Base-by-base conservation (phyloP, 2,888 invertebrate genomes). In the Spilosoma lubricipeda region DNA sequence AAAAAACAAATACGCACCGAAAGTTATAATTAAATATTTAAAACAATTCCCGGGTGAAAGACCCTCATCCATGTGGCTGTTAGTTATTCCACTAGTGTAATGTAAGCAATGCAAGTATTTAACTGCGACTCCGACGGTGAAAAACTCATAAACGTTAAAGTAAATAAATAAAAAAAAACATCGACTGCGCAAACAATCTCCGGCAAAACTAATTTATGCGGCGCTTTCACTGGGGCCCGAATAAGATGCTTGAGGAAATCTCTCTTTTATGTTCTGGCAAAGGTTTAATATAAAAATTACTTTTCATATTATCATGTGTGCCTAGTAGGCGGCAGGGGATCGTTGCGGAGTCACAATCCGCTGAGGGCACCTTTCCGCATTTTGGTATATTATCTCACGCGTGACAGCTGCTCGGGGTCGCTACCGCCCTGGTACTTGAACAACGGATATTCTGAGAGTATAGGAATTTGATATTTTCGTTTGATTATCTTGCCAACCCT, bases 261-360 rank as follows among this genome's bases (percentile, higher is more conserved):
- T 91, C 91, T 92, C 94, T 94, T 94, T 94, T 93, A 93, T 94
- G 93, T 94, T 94, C 93, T 90, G 90, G 88, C 90, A 93, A 91
- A 92, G 93, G 92, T 95, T 95, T 94, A 94, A 94, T 94, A 94
- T 92, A 93, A 93, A 94, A 95, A 95, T 95, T 95, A 95, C 93
- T 93, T 94, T 94, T 90, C 86, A 88, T 91, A 93, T 94, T 93
- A 94, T 93, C 93, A 91, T 94, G 92, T 92, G 92, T 92, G 93
- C 91, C 86, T 92, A 89, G 91, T 91, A 89, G 87, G 86, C 80
- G 88, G 80, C 80, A 76, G 80, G 91, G 91, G 91, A 91, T 91
- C 87, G 87, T 87, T 84, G 84, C 82, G 80, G 84, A 90, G 88
- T 90, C 89, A 86, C 90, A 89, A 90, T 89, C 86, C 88, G 86